Evolutionary conservation across 92 coral and sea anemone genomes (phyloP).

Genomic region (Pocillopora grandis): DNA sequence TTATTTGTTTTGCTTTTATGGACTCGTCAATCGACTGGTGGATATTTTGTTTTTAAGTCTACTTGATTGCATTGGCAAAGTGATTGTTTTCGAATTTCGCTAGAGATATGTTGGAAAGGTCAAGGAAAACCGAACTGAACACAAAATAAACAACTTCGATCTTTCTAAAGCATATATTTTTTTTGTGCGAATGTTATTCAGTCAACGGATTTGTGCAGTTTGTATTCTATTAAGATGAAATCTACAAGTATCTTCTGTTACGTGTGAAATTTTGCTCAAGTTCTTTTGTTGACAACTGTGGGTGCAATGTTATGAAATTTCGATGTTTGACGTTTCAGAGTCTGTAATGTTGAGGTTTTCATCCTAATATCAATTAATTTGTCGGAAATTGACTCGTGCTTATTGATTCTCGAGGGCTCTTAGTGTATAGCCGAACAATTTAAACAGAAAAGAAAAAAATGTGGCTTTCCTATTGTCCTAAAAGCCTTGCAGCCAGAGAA

Average conservation of each 20-base stretch:
- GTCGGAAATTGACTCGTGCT: neutral
- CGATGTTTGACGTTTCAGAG: neutral
- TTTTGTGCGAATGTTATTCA: no score
- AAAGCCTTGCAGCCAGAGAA: neutral
- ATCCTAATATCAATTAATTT: slow-evolving; percentile 5
- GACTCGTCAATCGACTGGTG: neutral
- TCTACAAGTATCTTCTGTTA: neutral
- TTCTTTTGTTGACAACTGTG: neutral
- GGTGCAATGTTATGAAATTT: neutral
- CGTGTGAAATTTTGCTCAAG: no score
- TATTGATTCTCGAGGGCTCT: neutral
- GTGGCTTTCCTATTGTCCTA: neutral
- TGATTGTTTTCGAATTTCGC: slow-evolving; percentile 18
- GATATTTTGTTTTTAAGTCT: neutral
- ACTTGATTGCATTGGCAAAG: slow-evolving; percentile 15
- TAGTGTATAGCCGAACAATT: neutral
- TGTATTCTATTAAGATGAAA: neutral
- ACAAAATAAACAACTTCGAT: neutral
- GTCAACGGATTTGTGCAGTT: neutral
- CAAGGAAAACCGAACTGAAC: neutral
- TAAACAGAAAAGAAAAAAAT: neutral
- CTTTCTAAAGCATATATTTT: neutral
- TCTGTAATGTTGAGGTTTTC: neutral
- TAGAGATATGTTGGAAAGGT: slow-evolving; percentile 8
- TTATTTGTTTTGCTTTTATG: neutral